Percentiles rank a stretch among this genome's conserved stretches.
Conservation (phyloP, 1,140 invertebrate species). For the Riptortus pedestris region DNA sequence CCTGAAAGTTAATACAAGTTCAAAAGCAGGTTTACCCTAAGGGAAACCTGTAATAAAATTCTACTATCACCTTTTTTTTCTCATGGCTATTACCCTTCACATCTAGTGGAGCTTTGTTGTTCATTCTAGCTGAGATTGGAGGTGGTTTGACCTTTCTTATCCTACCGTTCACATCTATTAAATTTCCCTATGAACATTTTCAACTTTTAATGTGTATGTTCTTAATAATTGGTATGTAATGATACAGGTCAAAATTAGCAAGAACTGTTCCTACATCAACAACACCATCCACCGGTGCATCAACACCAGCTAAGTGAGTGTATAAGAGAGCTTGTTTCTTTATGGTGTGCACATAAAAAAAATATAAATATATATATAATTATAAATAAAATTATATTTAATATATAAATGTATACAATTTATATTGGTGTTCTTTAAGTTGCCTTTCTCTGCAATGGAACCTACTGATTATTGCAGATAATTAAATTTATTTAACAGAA, state of each 20-base stretch:
- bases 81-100: background rate
- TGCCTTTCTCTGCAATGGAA: conserved; percentile 14
- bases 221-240: too few relatives aligned
- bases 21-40: too few relatives aligned
- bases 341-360: conserved; percentile 2
- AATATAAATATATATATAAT: conserved; percentile 11
- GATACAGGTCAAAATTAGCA: conserved; percentile 21
- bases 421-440: conserved; percentile 1
- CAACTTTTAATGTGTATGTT: background rate
- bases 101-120: background rate
- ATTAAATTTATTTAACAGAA: background rate
- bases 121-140: background rate
- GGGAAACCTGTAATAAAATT: background rate
- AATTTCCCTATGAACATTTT: background rate
- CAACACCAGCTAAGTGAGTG: conserved; percentile 20
- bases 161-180: too few relatives aligned
- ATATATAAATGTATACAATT: conserved; percentile 11
- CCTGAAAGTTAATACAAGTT: too few relatives aligned
- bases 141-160: too few relatives aligned
- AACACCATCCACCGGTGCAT: background rate
- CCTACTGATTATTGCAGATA: conserved; percentile 3
- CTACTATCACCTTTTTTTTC: background rate
- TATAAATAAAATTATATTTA: conserved; percentile 1
- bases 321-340: background rate
- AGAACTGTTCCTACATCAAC: conserved; percentile 11